Evolutionary conservation across 1,140 invertebrate species (phyloP).

Genomic region (Potamilus streckersoni): DNA sequence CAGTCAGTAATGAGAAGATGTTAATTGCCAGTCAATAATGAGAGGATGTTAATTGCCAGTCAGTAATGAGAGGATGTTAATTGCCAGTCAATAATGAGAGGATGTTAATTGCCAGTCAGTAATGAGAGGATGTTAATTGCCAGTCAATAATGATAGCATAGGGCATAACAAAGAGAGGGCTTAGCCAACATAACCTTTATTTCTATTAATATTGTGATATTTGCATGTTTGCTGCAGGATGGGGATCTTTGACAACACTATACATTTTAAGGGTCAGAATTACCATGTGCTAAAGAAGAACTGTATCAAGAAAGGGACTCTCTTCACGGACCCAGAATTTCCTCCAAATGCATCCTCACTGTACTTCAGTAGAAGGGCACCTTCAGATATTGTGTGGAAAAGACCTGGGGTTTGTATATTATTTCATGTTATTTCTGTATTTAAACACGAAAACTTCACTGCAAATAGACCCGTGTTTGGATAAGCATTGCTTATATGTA

Average conservation of each 20-base stretch:
- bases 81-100: too few relatives aligned
- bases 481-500: too few relatives aligned
- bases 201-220: too few relatives aligned
- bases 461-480: constrained; percentile 21
- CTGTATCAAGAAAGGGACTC: constrained; percentile 57
- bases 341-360: constrained; percentile 68
- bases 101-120: too few relatives aligned
- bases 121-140: too few relatives aligned
- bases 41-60: too few relatives aligned
- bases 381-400: constrained; percentile 68
- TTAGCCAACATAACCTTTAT: too few relatives aligned
- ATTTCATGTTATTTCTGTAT: neutral
- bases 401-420: constrained; percentile 63
- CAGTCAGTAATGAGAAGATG: too few relatives aligned
- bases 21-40: too few relatives aligned
- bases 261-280: constrained; percentile 64
- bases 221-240: constrained; percentile 12
- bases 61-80: too few relatives aligned
- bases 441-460: constrained; percentile 3
- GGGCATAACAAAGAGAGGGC: too few relatives aligned
- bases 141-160: too few relatives aligned
- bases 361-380: constrained; percentile 59
- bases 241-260: constrained; percentile 36
- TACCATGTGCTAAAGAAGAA: constrained; percentile 61
- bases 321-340: constrained; percentile 71